Evolutionary conservation across 1,140 invertebrate species (phyloP).

Genomic region (Heliconius hewitsoni): DNA sequence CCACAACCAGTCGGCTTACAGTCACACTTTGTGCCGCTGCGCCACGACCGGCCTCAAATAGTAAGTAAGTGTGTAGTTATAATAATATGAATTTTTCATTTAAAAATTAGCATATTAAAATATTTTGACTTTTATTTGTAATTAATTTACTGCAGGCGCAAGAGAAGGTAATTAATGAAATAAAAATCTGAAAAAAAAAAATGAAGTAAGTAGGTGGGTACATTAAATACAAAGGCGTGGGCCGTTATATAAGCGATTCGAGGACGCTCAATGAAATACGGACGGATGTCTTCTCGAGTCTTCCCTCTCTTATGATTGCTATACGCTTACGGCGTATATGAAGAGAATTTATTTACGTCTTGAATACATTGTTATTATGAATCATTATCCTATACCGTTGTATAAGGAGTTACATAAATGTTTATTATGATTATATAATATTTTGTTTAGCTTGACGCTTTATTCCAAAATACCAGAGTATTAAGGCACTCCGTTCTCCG

Average conservation of each 20-base stretch:
- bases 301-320: slow-evolving; percentile 25
- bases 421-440: neutral
- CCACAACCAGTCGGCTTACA: no score
- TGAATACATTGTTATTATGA: slow-evolving; percentile 18
- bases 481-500: no score
- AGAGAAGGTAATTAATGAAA: neutral
- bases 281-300: slow-evolving; percentile 27
- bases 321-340: neutral
- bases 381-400: neutral
- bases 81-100: no score
- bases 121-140: neutral
- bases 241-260: slow-evolving; percentile 19
- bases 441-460: neutral
- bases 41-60: no score
- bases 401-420: neutral
- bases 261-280: slow-evolving; percentile 23
- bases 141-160: neutral
- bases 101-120: no score
- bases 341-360: slow-evolving; percentile 16
- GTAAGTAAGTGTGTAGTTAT: no score
- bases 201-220: neutral
- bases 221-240: slow-evolving; percentile 12
- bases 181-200: neutral
- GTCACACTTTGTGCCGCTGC: no score
- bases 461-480: no score